A percentile compares a stretch with the other conserved stretches of the same genome.
Conservation (phyloP, 1,140 invertebrate genomes). For the Brachystomella parvula region DNA sequence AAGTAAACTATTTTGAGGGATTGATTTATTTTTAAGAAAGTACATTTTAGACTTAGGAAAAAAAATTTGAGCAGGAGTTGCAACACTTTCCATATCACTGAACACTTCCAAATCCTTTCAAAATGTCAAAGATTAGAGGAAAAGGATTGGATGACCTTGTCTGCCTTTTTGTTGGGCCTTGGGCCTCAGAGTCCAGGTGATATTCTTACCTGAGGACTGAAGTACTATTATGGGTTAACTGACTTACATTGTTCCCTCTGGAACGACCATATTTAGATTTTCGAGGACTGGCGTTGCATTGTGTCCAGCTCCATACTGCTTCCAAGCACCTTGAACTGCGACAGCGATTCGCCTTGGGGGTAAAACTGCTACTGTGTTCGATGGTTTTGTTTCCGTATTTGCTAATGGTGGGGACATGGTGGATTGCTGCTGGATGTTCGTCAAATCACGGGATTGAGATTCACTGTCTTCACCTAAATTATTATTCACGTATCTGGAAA, state of each 20-base stretch:
- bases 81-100: no score
- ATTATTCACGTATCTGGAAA: conserved; percentile 35
- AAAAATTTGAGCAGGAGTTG: no score
- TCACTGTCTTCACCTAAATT: conserved; percentile 34
- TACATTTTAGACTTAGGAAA: no score
- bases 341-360: conserved; percentile 62
- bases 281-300: conserved; percentile 66
- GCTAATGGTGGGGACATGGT: conserved; percentile 30
- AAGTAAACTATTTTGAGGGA: no score
- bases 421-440: neutral
- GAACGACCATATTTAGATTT: conserved; percentile 81
- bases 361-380: conserved; percentile 21
- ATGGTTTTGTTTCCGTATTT: conserved; percentile 32
- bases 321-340: conserved; percentile 72
- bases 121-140: neutral
- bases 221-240: neutral
- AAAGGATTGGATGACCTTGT: neutral
- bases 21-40: no score
- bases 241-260: conserved; percentile 83
- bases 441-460: conserved; percentile 17
- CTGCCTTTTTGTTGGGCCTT: neutral
- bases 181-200: no score
- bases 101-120: no score
- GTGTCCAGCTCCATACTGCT: conserved; percentile 75
- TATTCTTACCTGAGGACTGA: no score